phyloP scores from a whole-genome alignment of 2,888 invertebrate genomes.

The Platycheirus albimanus region DNA sequence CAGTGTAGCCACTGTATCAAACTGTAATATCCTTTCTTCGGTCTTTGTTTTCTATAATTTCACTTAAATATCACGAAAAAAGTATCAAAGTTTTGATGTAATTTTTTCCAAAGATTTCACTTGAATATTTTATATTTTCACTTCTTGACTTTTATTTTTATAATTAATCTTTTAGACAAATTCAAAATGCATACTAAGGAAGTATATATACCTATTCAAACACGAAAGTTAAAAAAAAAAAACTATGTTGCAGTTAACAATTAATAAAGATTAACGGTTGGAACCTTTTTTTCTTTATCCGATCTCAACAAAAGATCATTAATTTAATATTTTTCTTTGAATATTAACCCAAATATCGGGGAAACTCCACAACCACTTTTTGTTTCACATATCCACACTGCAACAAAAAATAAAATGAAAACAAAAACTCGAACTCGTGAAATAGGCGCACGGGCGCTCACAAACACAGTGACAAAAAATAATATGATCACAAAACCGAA shows the following conservation, averaged over 20 bases:
- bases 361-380: conserved; percentile 14
- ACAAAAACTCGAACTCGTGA: too few relatives aligned
- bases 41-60: neutral
- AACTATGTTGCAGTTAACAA: neutral
- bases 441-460: conserved; percentile 32
- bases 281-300: neutral
- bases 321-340: conserved; percentile 20
- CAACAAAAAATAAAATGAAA: neutral
- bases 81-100: too few relatives aligned
- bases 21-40: neutral
- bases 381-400: conserved; percentile 11
- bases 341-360: conserved; percentile 7
- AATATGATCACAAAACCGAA: conserved; percentile 37
- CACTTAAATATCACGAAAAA: too few relatives aligned
- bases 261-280: conserved; percentile 8
- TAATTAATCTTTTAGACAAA: too few relatives aligned
- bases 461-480: conserved; percentile 9
- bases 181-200: too few relatives aligned
- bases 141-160: too few relatives aligned
- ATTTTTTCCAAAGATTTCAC: too few relatives aligned
- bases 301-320: neutral
- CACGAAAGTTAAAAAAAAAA: neutral
- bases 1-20: too few relatives aligned
- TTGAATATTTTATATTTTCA: too few relatives aligned
- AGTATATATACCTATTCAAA: too few relatives aligned